Evolutionary conservation across 30 jellyfish, hydroid and myxozoan species (phyloP), one percentile per base, ranked within the genome.

Genomic region (Chrysaora quinquecirrha): DNA sequence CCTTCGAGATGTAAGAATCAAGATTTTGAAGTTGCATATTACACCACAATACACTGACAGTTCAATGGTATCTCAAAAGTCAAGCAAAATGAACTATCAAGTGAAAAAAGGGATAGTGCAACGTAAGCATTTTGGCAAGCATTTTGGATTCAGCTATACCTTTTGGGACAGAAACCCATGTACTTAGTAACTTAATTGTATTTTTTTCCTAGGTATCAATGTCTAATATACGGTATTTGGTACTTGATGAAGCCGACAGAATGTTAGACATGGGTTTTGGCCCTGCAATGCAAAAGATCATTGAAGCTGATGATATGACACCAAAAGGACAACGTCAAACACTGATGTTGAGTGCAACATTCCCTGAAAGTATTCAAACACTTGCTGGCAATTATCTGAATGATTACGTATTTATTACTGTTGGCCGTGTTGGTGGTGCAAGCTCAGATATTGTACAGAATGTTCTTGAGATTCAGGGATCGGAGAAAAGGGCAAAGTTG

Each of bases 331-430:
- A 21, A 29, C 88, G 97, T 10, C 96, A 80, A 31, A 95, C 97
- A 0, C 80, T 85, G 31, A 95, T 95, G 99, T 81, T 89, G 35
- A 95, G 99, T 69, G 99, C 99, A 20, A 95, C 99, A n/a, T 95
- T 95, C 30, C 99, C 97, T 0, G 97, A 86, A 76, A 69, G 70
- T 18, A 89, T 95, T 29, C 97, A 95, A 73, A 50, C 38, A 29
- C 85, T 94, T 22, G 99, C 99, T 20, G 95, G 84, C 12, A 84
- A 87, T n/a, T 94, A 87, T 60, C 85, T 94, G 0, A 82, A 94
- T 77, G 91, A 93, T 68, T 94, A 94, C 63, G 48, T 94, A 18
- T 94, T 85, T 52, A 34, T 94, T 1, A 87, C 99, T 48, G 92
- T 94, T 83, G 99, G 99, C 0, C 85, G 90, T 23, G 96, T 94